Base-by-base conservation (phyloP, 92 coral and sea anemone genomes). In the Phenganax subtilis region DNA sequence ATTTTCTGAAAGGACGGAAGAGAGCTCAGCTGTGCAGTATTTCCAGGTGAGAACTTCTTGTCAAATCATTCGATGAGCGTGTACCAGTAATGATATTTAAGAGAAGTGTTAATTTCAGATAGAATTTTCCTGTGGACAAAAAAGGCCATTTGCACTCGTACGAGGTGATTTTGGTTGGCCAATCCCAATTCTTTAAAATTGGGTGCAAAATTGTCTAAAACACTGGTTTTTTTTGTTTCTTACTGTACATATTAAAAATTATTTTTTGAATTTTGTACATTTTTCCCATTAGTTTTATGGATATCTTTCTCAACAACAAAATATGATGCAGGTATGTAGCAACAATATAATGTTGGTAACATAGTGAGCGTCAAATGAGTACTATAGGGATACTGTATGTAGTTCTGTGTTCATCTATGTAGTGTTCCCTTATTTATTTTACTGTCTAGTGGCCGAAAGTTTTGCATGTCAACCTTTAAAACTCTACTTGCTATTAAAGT, bases 271-370 rank as follows among this genome's bases (percentile, higher is more conserved):
- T 10, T 71, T 10, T 1, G 3, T 27, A 9, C 10, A 12, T 85
- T 29, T 87, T 82, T 74, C 82, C 51, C 74, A 90, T 67, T 84
- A 91, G 98, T 93, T 93, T 86, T 93, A 93, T 93, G 98, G 98
- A 68, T 93, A 93, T 89, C 89, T 93, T 76, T 93, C 98, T 7
- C 98, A 93, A 69, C 98, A 93, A 77, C 98, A 93, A 78, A 93
- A 93, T 81, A 93, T 93, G 98, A 93, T 93, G 98, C 98, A 93
- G 91, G 98, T 93, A 85, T 58, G 62, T 65, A 37, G 47, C 47
- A 37, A 37, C 5, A 5, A 37, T 37, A 37, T 37, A 5, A 37
- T n/a, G 51, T 15, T 30, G 77, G 59, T 20, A 6, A 9, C 15
- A 57, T n/a, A 53, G 25, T 1, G 5, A 37, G 47, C 5, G 47